phyloP scores from a whole-genome alignment of 2,113 vertebrate species.

The Recurvirostra avosetta region DNA sequence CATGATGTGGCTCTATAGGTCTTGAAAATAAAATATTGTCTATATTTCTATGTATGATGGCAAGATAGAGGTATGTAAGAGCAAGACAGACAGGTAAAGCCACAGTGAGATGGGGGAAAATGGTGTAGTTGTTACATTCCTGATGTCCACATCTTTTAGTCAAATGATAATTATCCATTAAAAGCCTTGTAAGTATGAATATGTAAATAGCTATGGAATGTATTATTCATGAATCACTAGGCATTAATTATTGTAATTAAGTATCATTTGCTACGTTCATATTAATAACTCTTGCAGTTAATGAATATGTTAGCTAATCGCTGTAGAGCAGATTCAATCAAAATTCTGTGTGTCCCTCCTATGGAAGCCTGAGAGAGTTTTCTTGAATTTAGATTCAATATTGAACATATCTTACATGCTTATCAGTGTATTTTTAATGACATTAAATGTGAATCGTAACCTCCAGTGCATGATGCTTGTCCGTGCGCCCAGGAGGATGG shows the following conservation, averaged over 20 bases:
- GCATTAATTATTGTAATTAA: slow-evolving; percentile 71
- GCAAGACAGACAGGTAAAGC: not conserved
- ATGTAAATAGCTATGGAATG: slow-evolving; percentile 51
- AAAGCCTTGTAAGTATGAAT: slow-evolving; percentile 41
- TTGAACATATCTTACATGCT: slow-evolving; percentile 27
- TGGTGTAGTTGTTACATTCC: not conserved
- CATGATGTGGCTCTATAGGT: not conserved
- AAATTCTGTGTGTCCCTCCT: not conserved
- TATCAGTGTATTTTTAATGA: slow-evolving; percentile 52
- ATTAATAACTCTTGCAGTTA: slow-evolving; percentile 55
- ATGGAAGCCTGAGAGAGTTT: slow-evolving; percentile 34
- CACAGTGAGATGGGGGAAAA: not conserved
- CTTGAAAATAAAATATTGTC: not conserved
- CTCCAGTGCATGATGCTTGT: slow-evolving; percentile 16
- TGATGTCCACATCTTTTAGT: slow-evolving; percentile 21
- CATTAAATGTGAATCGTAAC: not conserved
- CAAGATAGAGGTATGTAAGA: not conserved
- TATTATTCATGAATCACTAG: slow-evolving; percentile 63
- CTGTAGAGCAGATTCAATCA: slow-evolving; percentile 35
- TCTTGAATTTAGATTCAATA: slow-evolving; percentile 37
- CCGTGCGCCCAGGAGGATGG: not conserved
- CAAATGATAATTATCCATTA: slow-evolving; percentile 53
- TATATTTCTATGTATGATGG: not conserved
- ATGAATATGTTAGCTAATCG: slow-evolving; percentile 54
- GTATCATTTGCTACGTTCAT: slow-evolving; percentile 46